A percentile compares a stretch with the other conserved stretches of the same genome.
Conservation (phyloP, 2,113 vertebrate genomes). For the Rhizomys pruinosus region DNA sequence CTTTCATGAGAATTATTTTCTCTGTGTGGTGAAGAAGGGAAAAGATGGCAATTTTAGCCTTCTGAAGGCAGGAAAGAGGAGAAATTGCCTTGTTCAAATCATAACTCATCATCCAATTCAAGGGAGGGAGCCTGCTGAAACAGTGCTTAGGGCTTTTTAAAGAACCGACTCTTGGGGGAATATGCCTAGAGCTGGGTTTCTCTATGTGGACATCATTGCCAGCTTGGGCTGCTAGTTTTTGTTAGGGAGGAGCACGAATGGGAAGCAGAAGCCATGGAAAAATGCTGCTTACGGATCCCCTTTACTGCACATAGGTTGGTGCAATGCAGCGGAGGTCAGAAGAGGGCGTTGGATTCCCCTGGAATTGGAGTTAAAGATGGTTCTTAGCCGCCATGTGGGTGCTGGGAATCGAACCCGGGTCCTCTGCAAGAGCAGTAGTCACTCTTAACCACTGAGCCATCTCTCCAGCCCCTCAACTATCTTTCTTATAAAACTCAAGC, state of each 20-base stretch:
- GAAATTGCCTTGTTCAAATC: conserved; percentile 50
- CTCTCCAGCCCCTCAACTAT: too few relatives aligned
- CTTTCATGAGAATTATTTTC: conserved; percentile 38
- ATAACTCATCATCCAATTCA: conserved; percentile 34
- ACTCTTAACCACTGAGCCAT: too few relatives aligned
- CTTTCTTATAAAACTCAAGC: background rate
- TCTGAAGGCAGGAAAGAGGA: conserved; percentile 10
- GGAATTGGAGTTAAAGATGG: too few relatives aligned
- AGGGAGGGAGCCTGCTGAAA: conserved; percentile 3
- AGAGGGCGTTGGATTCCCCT: too few relatives aligned
- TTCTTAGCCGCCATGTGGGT: too few relatives aligned
- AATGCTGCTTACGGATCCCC: background rate
- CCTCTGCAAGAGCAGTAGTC: too few relatives aligned
- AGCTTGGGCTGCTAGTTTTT: background rate
- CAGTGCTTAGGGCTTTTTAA: conserved; percentile 26
- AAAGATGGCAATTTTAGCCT: background rate
- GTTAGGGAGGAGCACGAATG: background rate
- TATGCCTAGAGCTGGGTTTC: background rate
- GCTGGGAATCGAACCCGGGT: too few relatives aligned
- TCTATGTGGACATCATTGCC: background rate
- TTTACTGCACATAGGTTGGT: background rate
- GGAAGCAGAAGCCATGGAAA: background rate
- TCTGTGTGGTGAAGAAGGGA: background rate
- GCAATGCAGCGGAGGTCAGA: too few relatives aligned
- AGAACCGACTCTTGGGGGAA: background rate